Conservation (phyloP, 2,113 vertebrate species). For the Forbesichthys papilliferus region DNA sequence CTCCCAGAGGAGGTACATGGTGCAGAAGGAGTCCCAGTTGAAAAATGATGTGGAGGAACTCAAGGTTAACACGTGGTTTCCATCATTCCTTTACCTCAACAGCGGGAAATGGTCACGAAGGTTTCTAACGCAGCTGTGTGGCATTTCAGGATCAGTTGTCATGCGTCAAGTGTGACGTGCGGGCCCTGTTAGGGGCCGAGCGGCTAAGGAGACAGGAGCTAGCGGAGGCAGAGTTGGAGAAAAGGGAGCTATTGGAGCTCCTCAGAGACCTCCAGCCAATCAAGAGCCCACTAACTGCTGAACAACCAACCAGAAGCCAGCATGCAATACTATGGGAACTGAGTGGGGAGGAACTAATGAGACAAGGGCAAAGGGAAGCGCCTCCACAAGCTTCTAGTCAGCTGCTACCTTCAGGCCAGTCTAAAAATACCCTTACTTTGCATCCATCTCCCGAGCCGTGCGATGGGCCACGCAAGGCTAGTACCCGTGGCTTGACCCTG, state of each 20-base stretch:
- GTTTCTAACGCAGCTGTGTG: background rate
- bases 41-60: slow-evolving; percentile 87
- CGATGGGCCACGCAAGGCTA: slow-evolving; percentile 67
- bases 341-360: background rate
- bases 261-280: slow-evolving; percentile 77
- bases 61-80: slow-evolving; percentile 75
- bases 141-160: slow-evolving; percentile 82
- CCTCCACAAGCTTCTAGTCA: slow-evolving; percentile 44
- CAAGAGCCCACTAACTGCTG: slow-evolving; percentile 43
- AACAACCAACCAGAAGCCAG: slow-evolving; percentile 27
- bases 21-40: slow-evolving; percentile 86
- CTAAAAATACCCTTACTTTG: slow-evolving; percentile 2
- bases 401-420: slow-evolving; percentile 44
- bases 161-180: slow-evolving; percentile 82
- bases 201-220: slow-evolving; percentile 83
- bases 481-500: slow-evolving; percentile 71
- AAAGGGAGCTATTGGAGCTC: slow-evolving; percentile 82
- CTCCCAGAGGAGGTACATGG: slow-evolving; percentile 91
- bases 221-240: slow-evolving; percentile 84
- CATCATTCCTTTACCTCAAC: background rate
- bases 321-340: slow-evolving; percentile 34
- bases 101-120: background rate
- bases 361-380: slow-evolving; percentile 51
- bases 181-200: slow-evolving; percentile 80
- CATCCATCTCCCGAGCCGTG: slow-evolving; percentile 48